phyloP scores from a whole-genome alignment of 2,797 vertebrate species.

The Scyliorhinus canicula region DNA sequence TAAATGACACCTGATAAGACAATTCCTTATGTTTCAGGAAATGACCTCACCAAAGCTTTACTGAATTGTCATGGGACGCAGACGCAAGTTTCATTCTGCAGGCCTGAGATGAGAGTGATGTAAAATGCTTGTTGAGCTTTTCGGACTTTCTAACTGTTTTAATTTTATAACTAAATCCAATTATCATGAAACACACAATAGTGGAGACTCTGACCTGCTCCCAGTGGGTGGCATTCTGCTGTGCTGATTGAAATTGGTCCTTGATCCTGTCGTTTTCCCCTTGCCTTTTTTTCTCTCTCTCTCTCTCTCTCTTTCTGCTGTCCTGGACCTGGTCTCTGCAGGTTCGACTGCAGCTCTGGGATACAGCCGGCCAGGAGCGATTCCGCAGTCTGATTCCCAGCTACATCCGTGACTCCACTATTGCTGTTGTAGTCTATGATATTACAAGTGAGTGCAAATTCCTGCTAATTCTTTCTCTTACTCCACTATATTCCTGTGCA shows the following conservation, averaged over 20 bases:
- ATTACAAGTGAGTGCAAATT: constrained; percentile 74
- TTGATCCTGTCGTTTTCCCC: constrained; percentile 35
- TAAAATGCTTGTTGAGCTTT: constrained; percentile 12
- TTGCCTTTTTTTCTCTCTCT: no score
- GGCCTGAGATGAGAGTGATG: constrained; percentile 10
- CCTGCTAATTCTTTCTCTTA: constrained; percentile 21
- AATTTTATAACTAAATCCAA: constrained; percentile 17
- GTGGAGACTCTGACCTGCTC: constrained; percentile 30
- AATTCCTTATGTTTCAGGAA: background rate
- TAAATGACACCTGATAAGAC: constrained; percentile 5
- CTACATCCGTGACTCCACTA: constrained; percentile 86
- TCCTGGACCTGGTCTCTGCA: constrained; percentile 47
- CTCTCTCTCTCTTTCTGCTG: constrained; percentile 12
- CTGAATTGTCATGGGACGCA: background rate
- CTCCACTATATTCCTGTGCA: constrained; percentile 22
- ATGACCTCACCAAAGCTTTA: background rate
- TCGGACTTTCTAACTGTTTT: constrained; percentile 15
- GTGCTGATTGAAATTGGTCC: constrained; percentile 30
- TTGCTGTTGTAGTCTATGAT: constrained; percentile 86
- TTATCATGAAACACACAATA: constrained; percentile 35
- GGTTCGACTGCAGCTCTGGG: constrained; percentile 88
- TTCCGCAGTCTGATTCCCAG: constrained; percentile 86
- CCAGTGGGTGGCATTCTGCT: constrained; percentile 9
- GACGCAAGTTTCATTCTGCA: background rate
- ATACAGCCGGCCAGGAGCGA: constrained; percentile 82